phyloP scores from a whole-genome alignment of 2,888 invertebrate species.

The Oscheius sp. region DNA sequence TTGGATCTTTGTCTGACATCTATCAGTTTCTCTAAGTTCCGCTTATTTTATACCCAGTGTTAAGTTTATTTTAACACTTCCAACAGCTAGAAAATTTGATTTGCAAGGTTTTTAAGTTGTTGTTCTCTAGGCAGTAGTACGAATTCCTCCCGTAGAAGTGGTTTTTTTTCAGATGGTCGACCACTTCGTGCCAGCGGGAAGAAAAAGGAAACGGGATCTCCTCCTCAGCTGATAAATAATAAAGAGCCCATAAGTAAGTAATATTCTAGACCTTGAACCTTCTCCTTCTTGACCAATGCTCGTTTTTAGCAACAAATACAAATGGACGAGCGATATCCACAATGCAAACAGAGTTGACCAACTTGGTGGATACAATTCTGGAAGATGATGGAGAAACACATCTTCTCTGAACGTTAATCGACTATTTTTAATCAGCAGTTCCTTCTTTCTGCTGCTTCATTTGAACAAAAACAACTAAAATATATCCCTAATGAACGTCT shows the following conservation, averaged over 20 bases:
- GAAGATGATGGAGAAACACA: constrained; percentile 32
- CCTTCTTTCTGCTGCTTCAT: background rate
- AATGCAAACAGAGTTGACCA: constrained; percentile 13
- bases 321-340: constrained; percentile 9
- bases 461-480: background rate
- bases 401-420: background rate
- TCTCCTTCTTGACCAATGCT: background rate
- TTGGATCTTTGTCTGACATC: too few relatives aligned
- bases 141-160: background rate
- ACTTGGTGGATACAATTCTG: constrained; percentile 21
- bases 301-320: background rate
- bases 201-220: constrained; percentile 8
- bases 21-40: background rate
- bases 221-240: background rate
- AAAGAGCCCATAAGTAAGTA: constrained; percentile 15
- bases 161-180: constrained; percentile 8
- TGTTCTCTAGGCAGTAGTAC: too few relatives aligned
- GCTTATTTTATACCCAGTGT: background rate
- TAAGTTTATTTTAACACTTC: background rate
- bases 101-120: too few relatives aligned
- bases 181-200: background rate
- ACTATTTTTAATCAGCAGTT: background rate
- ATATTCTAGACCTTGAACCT: background rate
- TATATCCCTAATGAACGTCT: too few relatives aligned
- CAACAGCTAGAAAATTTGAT: background rate